Conservation (phyloP, 2,113 vertebrate species). For the Gallinago undulata region DNA sequence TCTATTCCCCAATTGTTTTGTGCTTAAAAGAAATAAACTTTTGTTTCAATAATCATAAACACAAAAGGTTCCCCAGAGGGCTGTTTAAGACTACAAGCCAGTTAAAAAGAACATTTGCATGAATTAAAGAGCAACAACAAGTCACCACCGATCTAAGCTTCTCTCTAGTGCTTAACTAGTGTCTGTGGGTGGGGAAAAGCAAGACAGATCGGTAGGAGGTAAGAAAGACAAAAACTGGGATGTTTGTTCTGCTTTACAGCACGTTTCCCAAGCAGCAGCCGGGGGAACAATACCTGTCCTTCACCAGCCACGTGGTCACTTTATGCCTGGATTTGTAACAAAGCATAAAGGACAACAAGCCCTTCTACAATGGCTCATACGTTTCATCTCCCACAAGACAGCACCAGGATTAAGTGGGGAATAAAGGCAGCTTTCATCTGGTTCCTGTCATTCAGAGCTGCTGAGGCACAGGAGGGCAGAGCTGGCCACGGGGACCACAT, state of each 20-base stretch:
- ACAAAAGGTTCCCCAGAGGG: constrained; percentile 51
- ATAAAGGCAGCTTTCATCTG: neutral
- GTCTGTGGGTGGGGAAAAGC: neutral
- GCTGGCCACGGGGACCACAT: rapidly evolving
- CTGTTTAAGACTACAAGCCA: constrained; percentile 40
- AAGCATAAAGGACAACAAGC: neutral
- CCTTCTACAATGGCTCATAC: neutral
- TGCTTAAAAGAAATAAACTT: constrained; percentile 49
- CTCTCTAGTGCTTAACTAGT: neutral
- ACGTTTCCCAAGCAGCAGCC: neutral
- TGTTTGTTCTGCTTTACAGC: neutral
- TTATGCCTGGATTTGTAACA: neutral
- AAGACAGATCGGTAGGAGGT: neutral
- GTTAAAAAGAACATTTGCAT: constrained; percentile 68
- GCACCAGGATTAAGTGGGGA: rapidly evolving
- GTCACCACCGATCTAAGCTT: constrained; percentile 35
- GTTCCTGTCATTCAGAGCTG: neutral
- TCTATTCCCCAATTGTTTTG: neutral
- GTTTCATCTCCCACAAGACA: neutral
- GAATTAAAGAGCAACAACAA: constrained; percentile 60
- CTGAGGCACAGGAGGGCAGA: neutral
- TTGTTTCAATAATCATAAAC: constrained; percentile 63
- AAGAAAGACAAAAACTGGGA: neutral
- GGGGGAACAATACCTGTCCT: neutral
- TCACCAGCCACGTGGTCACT: neutral